Base-by-base conservation (phyloP, 2,888 invertebrate species). In the Luperina testacea region DNA sequence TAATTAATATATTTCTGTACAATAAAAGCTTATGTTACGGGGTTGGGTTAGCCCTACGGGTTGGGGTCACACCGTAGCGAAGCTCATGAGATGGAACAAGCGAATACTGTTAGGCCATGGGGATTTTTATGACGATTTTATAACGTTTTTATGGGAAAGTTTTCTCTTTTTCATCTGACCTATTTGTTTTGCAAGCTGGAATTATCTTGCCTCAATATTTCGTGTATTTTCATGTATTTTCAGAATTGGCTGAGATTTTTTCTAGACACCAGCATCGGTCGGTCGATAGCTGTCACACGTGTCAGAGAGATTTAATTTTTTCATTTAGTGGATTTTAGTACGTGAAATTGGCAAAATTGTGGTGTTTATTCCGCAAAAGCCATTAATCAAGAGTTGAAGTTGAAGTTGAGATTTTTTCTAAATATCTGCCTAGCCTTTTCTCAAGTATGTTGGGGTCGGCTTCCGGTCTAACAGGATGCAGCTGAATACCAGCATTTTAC, bases 51-150 rank as follows among this genome's bases (percentile, higher is more conserved):
- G 76, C 76, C 75, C 74, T 84, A 83, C 15, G n/a, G 82, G 72
- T 78, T 65, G 80, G 88, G 87, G 77, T 68, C 48, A 75, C 86
- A 84, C 86, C 89, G 73, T 83, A 83, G 88, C 89, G n/a, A 89
- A 89, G 88, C 89, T 80, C 69, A 82, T 89, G 80, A 81, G 75
- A 82, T 85, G 81, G 74, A 77, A 51, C 17, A 88, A 88, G 87
- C 87, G 69, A 75, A 64, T 72, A 88, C 78, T 77, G 85, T 88
- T 88, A 89, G 81, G 84, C 77, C 63, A 75, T 69, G 76, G 82
- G 76, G 65, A 15, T 27, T 83, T 80, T 78, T 78, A 75, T 78
- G 84, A 84, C 83, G 77, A 84, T 79, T 80, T 82, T 69, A 45
- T 6, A 11, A 68, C 17, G 17, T 65, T 75, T 84, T 83, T 80